Base-by-base conservation (phyloP, 2,113 vertebrate genomes). In the Phyllopteryx taeniolatus region DNA sequence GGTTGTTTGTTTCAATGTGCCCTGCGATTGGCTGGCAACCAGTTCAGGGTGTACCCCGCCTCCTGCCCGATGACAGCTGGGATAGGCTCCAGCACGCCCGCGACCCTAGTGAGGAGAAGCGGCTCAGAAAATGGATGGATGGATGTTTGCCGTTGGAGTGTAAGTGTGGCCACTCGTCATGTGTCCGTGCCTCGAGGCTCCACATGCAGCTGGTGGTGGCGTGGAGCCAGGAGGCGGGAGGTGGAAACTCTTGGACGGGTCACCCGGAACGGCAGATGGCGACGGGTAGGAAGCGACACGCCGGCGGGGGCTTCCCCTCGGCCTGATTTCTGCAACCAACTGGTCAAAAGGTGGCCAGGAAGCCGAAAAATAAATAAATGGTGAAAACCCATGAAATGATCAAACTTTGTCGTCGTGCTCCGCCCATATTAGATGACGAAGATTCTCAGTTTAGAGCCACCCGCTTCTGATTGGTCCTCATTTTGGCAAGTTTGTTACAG, bases 161-260 rank as follows among this genome's bases (percentile, higher is more conserved):
- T 2, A 15, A 47, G 43, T 15, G 64, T 9, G 64, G 43, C 64
- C 44, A 31, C 64, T 47, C 22, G 43, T 66, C 22, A 46, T 8
- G 43, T 66, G 43, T 27, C 43, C n/a, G 15, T 17, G 64, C 44
- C 64, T 66, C 64, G 22, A 44, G 62, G 64, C 44, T 17, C 64
- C 47, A 31, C 64, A 47, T 9, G 64, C 64, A 66, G 64, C 64
- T 66, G 64, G 44, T 47, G 44, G 42, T 15, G 63, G 63, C 43
- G 39, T 10, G 35, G 11, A 42, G 62, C 62, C 62, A 64, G 39
- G 62, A 44, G 42, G 39, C n/a, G 22, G 59, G 43, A 66, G 64
- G 64, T 47, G 64, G 44, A 66, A 66, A 66, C 64, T 47, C 13
- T 66, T 66, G 64, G 64, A 47, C 15, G 43, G 64, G 44, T 66